Conservation (phyloP, 2,797 vertebrate genomes). For the Sebastes matsubarae region DNA sequence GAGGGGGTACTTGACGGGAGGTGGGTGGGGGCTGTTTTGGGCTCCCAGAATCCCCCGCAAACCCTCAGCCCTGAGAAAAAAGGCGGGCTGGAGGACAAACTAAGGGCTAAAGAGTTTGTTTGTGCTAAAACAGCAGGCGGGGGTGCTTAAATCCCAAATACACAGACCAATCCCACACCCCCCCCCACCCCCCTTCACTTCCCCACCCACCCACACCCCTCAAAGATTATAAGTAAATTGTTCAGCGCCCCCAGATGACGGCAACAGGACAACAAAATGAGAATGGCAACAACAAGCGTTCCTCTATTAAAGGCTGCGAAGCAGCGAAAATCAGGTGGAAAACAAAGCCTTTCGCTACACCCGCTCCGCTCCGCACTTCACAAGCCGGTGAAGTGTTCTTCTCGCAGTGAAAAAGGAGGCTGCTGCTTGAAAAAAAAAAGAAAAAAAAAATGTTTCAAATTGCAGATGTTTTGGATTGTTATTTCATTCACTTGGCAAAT, state of each 20-base stretch:
- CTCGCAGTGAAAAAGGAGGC: neutral
- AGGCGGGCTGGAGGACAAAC: conserved; percentile 37
- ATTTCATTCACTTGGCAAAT: neutral
- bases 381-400: conserved; percentile 1
- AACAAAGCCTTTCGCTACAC: conserved; percentile 22
- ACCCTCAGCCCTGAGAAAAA: conserved; percentile 30
- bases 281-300: neutral
- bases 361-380: neutral
- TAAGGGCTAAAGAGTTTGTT: conserved; percentile 58
- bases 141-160: conserved; percentile 44
- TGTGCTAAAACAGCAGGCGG: conserved; percentile 47
- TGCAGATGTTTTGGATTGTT: neutral
- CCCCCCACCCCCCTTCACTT: neutral
- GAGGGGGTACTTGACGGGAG: conserved; percentile 25
- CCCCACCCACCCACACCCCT: conserved; percentile 21
- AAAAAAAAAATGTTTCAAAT: neutral
- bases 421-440: neutral
- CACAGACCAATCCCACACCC: conserved; percentile 1
- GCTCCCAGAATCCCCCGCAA: conserved; percentile 11
- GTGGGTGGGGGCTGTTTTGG: conserved; percentile 19
- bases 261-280: conserved; percentile 23
- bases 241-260: neutral
- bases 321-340: conserved; percentile 21
- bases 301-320: conserved; percentile 12
- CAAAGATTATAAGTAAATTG: conserved; percentile 51